These are phyloP conservation scores for Zele albiditarsus DNA, from an alignment of 2,888 invertebrate genomes.

Conservation along the genomic window DNA sequence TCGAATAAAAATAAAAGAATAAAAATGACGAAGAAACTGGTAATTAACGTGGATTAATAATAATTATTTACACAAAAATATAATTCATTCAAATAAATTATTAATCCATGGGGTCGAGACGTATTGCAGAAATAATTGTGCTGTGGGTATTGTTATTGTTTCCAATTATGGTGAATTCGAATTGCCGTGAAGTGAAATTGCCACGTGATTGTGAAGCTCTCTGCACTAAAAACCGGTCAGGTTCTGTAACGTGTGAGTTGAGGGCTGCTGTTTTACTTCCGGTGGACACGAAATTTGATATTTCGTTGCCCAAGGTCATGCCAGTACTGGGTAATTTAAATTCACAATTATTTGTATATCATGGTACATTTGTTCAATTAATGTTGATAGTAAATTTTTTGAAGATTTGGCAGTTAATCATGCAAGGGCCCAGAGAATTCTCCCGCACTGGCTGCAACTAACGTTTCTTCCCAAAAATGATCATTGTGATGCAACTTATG, in stretches of 20 bases:
- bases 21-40: neutral
- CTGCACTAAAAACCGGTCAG: slow-evolving; percentile 71
- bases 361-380: neutral
- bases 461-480: slow-evolving; percentile 81
- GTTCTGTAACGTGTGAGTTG: slow-evolving; percentile 75
- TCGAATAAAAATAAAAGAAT: neutral
- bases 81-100: neutral
- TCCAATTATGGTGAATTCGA: slow-evolving; percentile 24
- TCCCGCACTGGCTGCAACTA: slow-evolving; percentile 78
- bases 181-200: slow-evolving; percentile 64
- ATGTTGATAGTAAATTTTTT: slow-evolving; percentile 12
- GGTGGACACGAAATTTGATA: slow-evolving; percentile 76
- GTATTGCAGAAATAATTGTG: slow-evolving; percentile 37
- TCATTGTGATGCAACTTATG: slow-evolving; percentile 82
- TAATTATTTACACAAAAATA: neutral
- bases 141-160: slow-evolving; percentile 24
- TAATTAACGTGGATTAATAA: neutral
- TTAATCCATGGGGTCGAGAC: slow-evolving; percentile 46
- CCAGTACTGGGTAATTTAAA: slow-evolving; percentile 73
- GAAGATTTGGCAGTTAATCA: slow-evolving; percentile 78
- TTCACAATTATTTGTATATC: neutral
- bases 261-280: slow-evolving; percentile 81
- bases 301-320: slow-evolving; percentile 79
- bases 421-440: slow-evolving; percentile 73
- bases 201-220: slow-evolving; percentile 73